Percentiles rank a stretch among this genome's conserved stretches.
Evolutionary conservation across 1,140 invertebrate species (phyloP).

Genomic region (Pogonomyrmex californicus): DNA sequence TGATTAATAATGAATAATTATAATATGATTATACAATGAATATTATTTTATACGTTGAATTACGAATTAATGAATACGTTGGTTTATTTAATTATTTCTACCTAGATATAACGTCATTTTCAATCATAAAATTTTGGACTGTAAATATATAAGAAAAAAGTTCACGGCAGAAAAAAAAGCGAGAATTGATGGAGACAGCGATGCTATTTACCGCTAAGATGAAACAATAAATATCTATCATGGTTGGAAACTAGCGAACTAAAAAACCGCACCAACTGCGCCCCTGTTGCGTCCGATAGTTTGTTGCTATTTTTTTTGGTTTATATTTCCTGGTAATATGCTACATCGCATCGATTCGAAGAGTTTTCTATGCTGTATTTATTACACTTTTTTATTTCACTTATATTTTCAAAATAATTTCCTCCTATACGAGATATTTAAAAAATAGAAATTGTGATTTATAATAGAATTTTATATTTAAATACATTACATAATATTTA

Average conservation of each 20-base stretch:
- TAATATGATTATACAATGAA: neutral
- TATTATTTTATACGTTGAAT: neutral
- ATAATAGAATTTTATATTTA: neutral
- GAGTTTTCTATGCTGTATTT: neutral
- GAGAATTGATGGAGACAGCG: neutral
- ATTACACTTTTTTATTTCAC: too few relatives aligned
- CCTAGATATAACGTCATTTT: neutral
- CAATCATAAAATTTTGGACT: neutral
- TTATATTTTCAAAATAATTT: neutral
- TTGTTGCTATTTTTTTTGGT: slow-evolving; percentile 23
- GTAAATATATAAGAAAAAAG: neutral
- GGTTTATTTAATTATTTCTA: neutral
- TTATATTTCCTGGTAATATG: neutral
- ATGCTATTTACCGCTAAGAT: slow-evolving; percentile 26
- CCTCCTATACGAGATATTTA: neutral
- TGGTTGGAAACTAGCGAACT: slow-evolving; percentile 10
- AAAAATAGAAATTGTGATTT: neutral
- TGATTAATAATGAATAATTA: neutral
- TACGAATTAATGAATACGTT: too few relatives aligned
- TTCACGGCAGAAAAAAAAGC: neutral
- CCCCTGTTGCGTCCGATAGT: neutral
- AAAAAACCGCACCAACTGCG: slow-evolving; percentile 35
- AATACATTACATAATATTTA: neutral
- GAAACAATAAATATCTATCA: slow-evolving; percentile 51
- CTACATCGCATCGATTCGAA: neutral